phyloP scores from a whole-genome alignment of 2,113 vertebrate genomes.

The Phylloscopus trochiloides region DNA sequence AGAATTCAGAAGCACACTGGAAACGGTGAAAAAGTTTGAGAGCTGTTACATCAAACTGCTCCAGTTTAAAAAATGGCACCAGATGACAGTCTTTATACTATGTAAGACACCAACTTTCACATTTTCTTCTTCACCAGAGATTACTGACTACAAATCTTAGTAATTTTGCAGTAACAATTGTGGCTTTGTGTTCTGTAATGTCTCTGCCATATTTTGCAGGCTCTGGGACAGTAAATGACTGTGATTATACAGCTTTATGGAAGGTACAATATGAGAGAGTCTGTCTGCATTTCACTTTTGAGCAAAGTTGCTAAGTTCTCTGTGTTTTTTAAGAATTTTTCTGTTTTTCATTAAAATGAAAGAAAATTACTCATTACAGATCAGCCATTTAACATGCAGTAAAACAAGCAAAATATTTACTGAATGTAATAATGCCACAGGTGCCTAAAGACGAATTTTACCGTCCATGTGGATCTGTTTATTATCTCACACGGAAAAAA shows the following conservation, averaged over 20 bases:
- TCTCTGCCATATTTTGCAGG: neutral
- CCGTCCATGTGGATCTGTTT: neutral
- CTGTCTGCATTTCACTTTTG: neutral
- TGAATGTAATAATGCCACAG: neutral
- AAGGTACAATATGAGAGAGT: neutral
- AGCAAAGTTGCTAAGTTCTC: neutral
- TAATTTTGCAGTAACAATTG: neutral
- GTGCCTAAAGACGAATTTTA: neutral
- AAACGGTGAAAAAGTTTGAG: neutral
- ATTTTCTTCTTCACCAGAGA: neutral
- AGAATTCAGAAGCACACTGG: neutral
- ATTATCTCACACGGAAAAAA: neutral
- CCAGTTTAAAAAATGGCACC: neutral
- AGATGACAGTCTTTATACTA: neutral
- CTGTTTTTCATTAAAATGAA: neutral
- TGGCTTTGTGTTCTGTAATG: neutral
- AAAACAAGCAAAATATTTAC: neutral
- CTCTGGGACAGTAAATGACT: neutral
- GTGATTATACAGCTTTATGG: neutral
- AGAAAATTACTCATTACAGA: neutral
- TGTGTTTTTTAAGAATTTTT: neutral
- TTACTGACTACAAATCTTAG: neutral
- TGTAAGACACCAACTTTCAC: neutral
- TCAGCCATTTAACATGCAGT: neutral
- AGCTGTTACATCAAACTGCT: neutral